Conservation (phyloP, 2,888 invertebrate species). For the Sympetrum striolatum region DNA sequence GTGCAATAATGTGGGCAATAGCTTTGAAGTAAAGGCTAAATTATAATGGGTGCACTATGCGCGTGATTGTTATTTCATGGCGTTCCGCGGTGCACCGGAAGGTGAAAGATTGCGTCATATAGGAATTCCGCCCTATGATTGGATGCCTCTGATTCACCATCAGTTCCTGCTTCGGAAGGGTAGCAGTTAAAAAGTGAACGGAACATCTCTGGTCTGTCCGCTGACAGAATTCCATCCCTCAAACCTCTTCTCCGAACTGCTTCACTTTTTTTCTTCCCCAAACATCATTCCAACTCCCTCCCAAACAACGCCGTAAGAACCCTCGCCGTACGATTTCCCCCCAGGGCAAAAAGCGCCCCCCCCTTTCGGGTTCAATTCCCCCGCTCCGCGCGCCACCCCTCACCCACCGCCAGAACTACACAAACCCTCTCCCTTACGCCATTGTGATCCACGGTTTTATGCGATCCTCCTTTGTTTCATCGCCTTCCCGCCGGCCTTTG, state of each 20-base stretch:
- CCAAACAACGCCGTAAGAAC: background rate
- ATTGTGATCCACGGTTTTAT: background rate
- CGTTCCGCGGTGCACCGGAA: too few relatives aligned
- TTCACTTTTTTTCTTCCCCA: background rate
- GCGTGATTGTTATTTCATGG: too few relatives aligned
- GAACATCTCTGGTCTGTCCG: too few relatives aligned
- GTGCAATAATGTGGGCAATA: too few relatives aligned
- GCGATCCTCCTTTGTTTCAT: background rate
- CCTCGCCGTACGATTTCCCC: background rate
- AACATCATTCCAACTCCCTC: background rate
- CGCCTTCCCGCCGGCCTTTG: background rate
- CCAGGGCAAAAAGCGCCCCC: background rate
- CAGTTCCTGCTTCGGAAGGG: too few relatives aligned
- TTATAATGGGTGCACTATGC: too few relatives aligned
- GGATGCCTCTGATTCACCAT: too few relatives aligned
- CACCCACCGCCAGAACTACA: background rate
- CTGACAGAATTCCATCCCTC: too few relatives aligned
- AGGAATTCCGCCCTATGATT: too few relatives aligned
- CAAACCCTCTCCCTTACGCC: background rate
- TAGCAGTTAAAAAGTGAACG: too few relatives aligned
- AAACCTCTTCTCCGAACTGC: background rate
- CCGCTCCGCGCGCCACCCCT: conserved; percentile 21
- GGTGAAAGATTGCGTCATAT: too few relatives aligned
- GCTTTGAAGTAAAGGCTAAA: too few relatives aligned
- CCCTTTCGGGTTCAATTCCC: conserved; percentile 1